Evolutionary conservation across 1,140 invertebrate genomes (phyloP).

Genomic region (Lutraria rhynchaena): DNA sequence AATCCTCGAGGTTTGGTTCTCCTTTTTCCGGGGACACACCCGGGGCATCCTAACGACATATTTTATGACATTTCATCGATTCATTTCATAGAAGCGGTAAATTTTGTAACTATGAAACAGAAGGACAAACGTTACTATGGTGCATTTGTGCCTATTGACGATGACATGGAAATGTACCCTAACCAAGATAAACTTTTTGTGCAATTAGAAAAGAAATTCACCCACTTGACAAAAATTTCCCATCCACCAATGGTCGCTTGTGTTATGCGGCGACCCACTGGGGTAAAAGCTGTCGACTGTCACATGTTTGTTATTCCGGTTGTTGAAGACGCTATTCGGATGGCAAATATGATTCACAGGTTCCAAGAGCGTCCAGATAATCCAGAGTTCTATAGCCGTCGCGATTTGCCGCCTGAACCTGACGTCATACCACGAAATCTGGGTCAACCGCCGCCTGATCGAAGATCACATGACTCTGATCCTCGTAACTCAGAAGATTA

Average conservation of each 20-base stretch:
- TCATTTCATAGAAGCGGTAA: constrained; percentile 66
- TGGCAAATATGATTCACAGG: constrained; percentile 59
- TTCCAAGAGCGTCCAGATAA: constrained; percentile 49
- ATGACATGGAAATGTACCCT: constrained; percentile 38
- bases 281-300: constrained; percentile 72
- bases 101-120: constrained; percentile 61
- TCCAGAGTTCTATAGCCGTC: constrained; percentile 28
- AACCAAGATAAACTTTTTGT: constrained; percentile 67
- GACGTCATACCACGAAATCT: constrained; percentile 58
- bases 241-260: constrained; percentile 72
- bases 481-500: constrained; percentile 37
- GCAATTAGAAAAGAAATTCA: constrained; percentile 67
- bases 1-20: constrained; percentile 64
- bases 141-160: constrained; percentile 68
- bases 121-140: constrained; percentile 68
- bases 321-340: constrained; percentile 66
- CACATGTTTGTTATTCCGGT: constrained; percentile 71
- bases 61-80: constrained; percentile 68
- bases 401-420: neutral
- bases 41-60: constrained; percentile 48
- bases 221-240: constrained; percentile 62
- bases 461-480: neutral
- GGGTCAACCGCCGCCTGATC: constrained; percentile 48
- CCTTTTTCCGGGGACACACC: constrained; percentile 43
- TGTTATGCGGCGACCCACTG: constrained; percentile 68